These are phyloP conservation scores for Paracentrotus lividus DNA, from an alignment of 53 echinoderm and acorn worm genomes.

Conservation along the genomic window DNA sequence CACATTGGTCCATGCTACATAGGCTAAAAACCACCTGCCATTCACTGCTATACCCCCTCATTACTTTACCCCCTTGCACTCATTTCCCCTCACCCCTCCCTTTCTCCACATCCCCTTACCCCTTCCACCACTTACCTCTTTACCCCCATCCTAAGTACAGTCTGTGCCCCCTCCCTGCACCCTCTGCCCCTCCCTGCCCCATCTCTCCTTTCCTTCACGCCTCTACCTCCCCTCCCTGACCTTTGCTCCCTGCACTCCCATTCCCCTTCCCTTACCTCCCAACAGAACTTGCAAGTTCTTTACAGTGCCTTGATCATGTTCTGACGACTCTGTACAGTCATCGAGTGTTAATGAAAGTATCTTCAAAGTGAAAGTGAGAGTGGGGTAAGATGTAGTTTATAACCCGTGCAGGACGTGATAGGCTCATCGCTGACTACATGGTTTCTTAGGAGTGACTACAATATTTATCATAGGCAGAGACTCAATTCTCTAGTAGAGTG, in stretches of 20 bases:
- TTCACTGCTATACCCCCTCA: background rate
- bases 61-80: background rate
- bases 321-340: conserved; percentile 12
- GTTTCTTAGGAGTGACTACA: background rate
- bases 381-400: background rate
- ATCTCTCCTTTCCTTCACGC: no score
- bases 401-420: background rate
- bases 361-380: conserved; percentile 24
- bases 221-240: no score
- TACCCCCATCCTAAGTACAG: no score
- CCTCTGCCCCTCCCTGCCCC: no score
- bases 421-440: conserved; percentile 11
- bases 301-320: background rate
- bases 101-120: background rate
- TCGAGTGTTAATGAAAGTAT: background rate
- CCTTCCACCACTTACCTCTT: background rate
- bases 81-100: background rate
- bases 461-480: background rate
- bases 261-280: no score
- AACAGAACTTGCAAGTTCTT: conserved; percentile 48
- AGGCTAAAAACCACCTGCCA: background rate
- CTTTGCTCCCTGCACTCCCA: no score
- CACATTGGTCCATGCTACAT: background rate
- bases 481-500: background rate
- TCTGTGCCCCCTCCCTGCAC: conserved; percentile 2